Percentiles rank a stretch among this genome's conserved stretches.
These are phyloP conservation scores for Pelobates cultripes DNA, from an alignment of 2,797 vertebrate species.

Conservation along the genomic window DNA sequence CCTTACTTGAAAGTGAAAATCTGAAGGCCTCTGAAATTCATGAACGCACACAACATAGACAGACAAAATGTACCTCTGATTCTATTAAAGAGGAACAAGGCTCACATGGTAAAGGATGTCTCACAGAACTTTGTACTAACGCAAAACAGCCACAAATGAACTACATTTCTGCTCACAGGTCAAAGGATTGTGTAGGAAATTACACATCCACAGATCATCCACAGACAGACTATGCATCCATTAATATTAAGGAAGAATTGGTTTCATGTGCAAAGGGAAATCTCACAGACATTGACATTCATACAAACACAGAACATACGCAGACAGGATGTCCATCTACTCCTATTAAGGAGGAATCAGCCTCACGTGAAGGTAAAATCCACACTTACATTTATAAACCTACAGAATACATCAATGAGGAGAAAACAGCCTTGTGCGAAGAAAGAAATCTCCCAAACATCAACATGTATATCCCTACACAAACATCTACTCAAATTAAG, in stretches of 20 bases:
- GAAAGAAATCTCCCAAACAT: background rate
- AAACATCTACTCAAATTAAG: no score
- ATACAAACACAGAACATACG: background rate
- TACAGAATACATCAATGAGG: background rate
- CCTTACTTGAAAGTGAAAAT: no score
- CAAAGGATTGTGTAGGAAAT: no score
- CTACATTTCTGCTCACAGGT: background rate
- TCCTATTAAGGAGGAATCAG: background rate
- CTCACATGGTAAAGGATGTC: background rate
- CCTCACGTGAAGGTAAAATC: background rate
- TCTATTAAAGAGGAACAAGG: background rate
- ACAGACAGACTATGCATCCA: no score
- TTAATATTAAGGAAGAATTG: slow-evolving; percentile 9
- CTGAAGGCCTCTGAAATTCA: no score
- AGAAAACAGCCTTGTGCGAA: background rate
- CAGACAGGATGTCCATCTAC: background rate
- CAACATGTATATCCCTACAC: background rate
- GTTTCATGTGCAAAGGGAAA: background rate
- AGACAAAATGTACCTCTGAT: no score
- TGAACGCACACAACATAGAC: no score
- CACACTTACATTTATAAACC: background rate
- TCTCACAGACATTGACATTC: background rate
- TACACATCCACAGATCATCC: no score
- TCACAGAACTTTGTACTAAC: background rate
- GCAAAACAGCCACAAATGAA: background rate